These are phyloP conservation scores for Menidia menidia DNA, from an alignment of 2,797 vertebrate genomes.

Conservation along the genomic window DNA sequence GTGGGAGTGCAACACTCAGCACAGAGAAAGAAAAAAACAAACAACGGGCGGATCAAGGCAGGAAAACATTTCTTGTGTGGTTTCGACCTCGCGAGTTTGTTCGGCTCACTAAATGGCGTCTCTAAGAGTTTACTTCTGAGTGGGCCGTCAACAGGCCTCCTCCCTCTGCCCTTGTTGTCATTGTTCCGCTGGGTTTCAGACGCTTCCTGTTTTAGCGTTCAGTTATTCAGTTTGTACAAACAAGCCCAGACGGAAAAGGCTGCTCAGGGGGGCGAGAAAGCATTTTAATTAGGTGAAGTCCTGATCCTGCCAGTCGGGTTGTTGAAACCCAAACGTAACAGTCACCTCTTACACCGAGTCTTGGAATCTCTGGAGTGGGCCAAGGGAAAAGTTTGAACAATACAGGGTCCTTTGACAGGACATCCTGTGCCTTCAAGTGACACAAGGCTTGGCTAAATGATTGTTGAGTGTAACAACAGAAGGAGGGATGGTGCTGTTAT, in stretches of 20 bases:
- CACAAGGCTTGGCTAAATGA: constrained; percentile 42
- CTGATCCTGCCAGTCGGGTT: constrained; percentile 19
- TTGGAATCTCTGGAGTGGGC: background rate
- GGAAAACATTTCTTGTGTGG: background rate
- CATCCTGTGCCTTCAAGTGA: constrained; percentile 62
- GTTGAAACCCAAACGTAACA: constrained; percentile 10
- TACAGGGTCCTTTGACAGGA: constrained; percentile 49
- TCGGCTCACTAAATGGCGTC: background rate
- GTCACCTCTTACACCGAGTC: background rate
- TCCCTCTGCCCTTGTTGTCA: constrained; percentile 17
- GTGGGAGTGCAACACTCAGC: constrained; percentile 20
- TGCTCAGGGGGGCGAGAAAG: constrained; percentile 27
- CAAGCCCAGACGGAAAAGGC: constrained; percentile 34
- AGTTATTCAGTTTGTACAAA: constrained; percentile 25
- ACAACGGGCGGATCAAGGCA: background rate
- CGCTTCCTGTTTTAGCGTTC: constrained; percentile 64
- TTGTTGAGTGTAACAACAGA: constrained; percentile 48
- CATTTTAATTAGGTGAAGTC: constrained; percentile 21
- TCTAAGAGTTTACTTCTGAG: constrained; percentile 13
- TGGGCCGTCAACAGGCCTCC: constrained; percentile 10
- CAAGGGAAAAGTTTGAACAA: constrained; percentile 33
- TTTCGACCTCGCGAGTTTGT: constrained; percentile 14
- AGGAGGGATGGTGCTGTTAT: constrained; percentile 10
- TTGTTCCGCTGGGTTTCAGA: constrained; percentile 31
- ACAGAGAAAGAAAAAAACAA: background rate